These are phyloP conservation scores for Melangyna quadrimaculata DNA, from an alignment of 2,888 invertebrate genomes.

Conservation along the genomic window DNA sequence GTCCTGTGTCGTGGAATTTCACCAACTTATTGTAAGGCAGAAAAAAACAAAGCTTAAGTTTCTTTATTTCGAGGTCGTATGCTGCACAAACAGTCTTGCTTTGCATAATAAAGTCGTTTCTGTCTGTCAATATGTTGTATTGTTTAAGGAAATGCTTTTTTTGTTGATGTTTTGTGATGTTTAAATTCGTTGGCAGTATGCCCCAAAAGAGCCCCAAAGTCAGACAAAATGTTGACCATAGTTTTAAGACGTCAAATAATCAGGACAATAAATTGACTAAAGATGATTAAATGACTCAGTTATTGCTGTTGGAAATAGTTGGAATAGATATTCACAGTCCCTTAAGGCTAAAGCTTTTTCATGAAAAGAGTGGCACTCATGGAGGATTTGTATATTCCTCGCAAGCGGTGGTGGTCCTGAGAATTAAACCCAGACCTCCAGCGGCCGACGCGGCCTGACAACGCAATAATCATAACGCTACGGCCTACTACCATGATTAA, in stretches of 20 bases:
- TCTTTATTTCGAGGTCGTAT: background rate
- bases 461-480: too few species aligned
- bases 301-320: background rate
- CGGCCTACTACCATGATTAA: too few species aligned
- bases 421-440: too few species aligned
- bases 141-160: background rate
- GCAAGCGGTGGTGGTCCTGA: too few species aligned
- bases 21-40: background rate
- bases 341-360: too few species aligned
- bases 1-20: background rate
- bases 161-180: background rate
- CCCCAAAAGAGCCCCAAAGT: background rate
- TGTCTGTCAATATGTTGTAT: slow-evolving; percentile 23
- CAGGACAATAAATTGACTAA: too few species aligned
- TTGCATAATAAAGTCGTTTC: slow-evolving; percentile 6
- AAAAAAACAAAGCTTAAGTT: background rate
- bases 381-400: too few species aligned
- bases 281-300: background rate
- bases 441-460: too few species aligned
- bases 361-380: too few species aligned
- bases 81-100: background rate
- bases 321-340: too few species aligned
- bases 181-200: background rate
- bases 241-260: too few species aligned
- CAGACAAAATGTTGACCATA: background rate